Percentiles rank a stretch among this genome's conserved stretches.
Conservation (phyloP, 2,113 vertebrate genomes). For the Eptesicus fuscus region DNA sequence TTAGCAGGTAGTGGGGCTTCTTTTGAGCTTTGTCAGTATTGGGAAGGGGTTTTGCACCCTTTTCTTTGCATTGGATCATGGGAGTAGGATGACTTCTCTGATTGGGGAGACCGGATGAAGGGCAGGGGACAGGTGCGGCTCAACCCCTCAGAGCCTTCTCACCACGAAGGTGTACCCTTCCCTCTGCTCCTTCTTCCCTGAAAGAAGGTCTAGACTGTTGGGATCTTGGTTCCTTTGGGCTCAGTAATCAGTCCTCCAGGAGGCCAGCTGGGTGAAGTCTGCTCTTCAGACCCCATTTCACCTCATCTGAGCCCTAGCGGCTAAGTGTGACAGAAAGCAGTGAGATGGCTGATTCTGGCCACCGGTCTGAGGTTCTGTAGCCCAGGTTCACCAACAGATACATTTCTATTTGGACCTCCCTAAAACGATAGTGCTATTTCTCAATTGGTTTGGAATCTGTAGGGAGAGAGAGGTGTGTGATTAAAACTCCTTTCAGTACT, state of each 20-base stretch:
- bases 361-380: neutral
- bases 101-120: neutral
- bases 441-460: neutral
- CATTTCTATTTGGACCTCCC: neutral
- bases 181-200: neutral
- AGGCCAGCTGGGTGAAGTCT: neutral
- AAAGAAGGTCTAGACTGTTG: neutral
- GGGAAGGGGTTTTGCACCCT: neutral
- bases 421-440: neutral
- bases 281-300: neutral
- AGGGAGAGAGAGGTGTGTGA: neutral
- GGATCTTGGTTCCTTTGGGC: neutral
- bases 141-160: neutral
- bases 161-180: fast-evolving
- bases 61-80: neutral
- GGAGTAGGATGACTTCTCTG: neutral
- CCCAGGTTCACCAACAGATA: neutral
- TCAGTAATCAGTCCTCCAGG: neutral
- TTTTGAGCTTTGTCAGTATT: neutral
- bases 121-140: neutral
- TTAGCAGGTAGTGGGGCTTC: neutral
- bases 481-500: neutral
- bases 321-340: neutral
- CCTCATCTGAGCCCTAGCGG: neutral
- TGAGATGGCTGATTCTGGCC: neutral